Conservation (phyloP, 2,888 invertebrate genomes). For the Cylloceria caligata region DNA sequence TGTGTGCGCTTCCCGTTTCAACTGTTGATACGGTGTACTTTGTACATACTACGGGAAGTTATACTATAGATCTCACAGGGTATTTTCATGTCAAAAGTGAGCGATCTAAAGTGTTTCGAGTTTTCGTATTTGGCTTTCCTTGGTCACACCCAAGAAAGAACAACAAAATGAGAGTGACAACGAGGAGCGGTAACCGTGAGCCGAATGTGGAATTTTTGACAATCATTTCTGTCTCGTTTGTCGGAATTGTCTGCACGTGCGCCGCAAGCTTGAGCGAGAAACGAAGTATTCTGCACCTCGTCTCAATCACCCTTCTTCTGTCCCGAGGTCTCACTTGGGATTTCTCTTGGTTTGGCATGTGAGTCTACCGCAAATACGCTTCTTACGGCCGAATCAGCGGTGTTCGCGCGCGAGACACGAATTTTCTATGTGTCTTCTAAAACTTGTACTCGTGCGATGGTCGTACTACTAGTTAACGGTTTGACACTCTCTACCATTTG, state of each 20-base stretch:
- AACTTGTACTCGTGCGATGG: conserved; percentile 18
- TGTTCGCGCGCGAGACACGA: conserved; percentile 36
- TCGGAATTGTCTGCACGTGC: conserved; percentile 54
- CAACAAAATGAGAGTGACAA: conserved; percentile 26
- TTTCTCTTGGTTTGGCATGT: conserved; percentile 50
- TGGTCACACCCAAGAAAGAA: conserved; percentile 44
- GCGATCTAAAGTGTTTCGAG: conserved; percentile 25
- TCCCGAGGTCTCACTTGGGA: conserved; percentile 19
- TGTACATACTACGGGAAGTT: not conserved
- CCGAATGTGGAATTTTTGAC: conserved; percentile 53
- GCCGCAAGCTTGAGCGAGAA: conserved; percentile 50
- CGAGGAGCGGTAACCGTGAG: conserved; percentile 6
- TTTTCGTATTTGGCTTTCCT: conserved; percentile 55
- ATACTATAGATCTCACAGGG: not conserved
- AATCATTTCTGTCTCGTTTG: conserved; percentile 48
- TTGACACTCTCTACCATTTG: not conserved
- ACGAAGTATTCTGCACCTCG: conserved; percentile 30
- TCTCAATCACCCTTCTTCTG: conserved; percentile 21
- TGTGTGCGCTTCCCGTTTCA: conserved; percentile 36
- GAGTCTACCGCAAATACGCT: conserved; percentile 45
- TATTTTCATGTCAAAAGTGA: conserved; percentile 38
- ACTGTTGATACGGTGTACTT: conserved; percentile 5
- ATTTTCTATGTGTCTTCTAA: conserved; percentile 21
- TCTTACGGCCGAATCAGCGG: conserved; percentile 57
- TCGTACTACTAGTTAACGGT: not conserved